Conservation (phyloP, 2,888 invertebrate genomes). For the Noctua janthe region DNA sequence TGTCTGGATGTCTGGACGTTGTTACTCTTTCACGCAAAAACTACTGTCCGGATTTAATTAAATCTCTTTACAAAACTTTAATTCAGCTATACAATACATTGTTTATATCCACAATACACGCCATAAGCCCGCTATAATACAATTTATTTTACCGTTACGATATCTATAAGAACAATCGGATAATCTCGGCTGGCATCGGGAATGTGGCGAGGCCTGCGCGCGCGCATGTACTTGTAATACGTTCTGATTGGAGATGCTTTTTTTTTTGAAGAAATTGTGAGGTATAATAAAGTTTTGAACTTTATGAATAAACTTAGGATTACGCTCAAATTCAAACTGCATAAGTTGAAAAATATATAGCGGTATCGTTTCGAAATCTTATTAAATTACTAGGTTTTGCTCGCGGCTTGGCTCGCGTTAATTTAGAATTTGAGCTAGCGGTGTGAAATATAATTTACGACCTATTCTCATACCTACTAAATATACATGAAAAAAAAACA, state of each 20-base stretch:
- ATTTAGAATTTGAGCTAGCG: too few relatives aligned
- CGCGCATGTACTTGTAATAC: conserved; percentile 52
- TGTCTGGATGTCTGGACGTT: too few relatives aligned
- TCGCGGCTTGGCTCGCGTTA: too few relatives aligned
- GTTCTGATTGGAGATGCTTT: conserved; percentile 51
- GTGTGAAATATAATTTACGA: too few relatives aligned
- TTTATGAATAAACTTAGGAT: not conserved
- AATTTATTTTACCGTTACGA: conserved; percentile 67
- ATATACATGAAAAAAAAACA: too few relatives aligned
- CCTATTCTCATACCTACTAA: too few relatives aligned
- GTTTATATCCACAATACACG: conserved; percentile 45
- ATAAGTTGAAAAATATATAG: not conserved
- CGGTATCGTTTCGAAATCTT: not conserved
- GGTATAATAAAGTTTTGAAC: not conserved
- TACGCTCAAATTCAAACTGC: not conserved
- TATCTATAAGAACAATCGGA: conserved; percentile 66
- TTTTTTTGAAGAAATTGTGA: conserved; percentile 24
- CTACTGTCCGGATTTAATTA: too few relatives aligned
- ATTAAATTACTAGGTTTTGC: not conserved
- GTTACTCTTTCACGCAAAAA: too few relatives aligned
- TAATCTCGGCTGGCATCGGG: conserved; percentile 63
- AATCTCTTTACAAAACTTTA: not conserved
- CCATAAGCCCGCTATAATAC: conserved; percentile 55
- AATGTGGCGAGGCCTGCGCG: conserved; percentile 55
- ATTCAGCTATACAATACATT: conserved; percentile 23